Conservation (phyloP, 2,888 invertebrate species). For the Standfussiana lucernea region DNA sequence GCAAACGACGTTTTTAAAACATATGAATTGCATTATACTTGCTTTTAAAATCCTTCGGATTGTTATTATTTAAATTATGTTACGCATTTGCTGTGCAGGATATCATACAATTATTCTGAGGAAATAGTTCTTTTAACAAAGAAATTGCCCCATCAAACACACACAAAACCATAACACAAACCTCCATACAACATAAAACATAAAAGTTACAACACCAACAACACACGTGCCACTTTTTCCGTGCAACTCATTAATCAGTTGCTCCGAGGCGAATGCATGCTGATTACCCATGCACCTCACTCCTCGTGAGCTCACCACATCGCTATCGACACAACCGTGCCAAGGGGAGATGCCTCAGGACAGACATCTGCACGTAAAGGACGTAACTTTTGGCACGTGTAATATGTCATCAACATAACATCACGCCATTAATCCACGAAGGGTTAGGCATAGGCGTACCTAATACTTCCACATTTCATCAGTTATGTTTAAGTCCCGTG, state of each 20-base stretch:
- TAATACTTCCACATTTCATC: background rate
- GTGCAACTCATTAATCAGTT: constrained; percentile 19
- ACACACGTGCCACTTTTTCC: constrained; percentile 34
- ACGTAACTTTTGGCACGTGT: constrained; percentile 36
- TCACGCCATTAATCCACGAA: background rate
- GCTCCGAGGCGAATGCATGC: constrained; percentile 1
- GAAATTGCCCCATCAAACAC: rapidly evolving
- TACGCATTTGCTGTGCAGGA: background rate
- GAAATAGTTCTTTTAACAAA: background rate
- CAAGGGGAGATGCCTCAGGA: constrained; percentile 39
- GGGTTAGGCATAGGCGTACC: background rate
- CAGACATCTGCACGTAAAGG: constrained; percentile 48
- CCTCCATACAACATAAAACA: background rate
- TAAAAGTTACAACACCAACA: background rate
- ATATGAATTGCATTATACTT: no score
- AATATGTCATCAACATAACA: background rate
- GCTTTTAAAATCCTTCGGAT: no score
- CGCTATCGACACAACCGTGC: constrained; percentile 38
- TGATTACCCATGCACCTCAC: constrained; percentile 48
- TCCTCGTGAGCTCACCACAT: constrained; percentile 44
- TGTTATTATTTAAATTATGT: background rate
- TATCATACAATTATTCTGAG: background rate
- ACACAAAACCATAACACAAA: background rate
- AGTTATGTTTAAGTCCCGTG: background rate
- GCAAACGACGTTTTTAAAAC: no score